phyloP scores from a whole-genome alignment of 1,140 invertebrate species.

The Aplysia californica region DNA sequence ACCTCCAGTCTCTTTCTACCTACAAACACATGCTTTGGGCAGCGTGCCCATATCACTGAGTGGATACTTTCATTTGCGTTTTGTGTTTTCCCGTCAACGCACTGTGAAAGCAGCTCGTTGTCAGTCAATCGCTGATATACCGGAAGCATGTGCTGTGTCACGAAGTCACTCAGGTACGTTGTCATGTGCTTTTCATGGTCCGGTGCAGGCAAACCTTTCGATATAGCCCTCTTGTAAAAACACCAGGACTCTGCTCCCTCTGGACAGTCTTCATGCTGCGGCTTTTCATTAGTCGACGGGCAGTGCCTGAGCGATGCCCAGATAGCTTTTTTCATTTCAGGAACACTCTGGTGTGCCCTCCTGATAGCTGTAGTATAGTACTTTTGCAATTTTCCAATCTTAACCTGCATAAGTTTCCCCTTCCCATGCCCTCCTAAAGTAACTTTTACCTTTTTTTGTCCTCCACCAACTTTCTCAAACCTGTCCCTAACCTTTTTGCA shows the following conservation, averaged over 20 bases:
- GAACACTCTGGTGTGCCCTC: not conserved
- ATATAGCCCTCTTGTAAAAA: slow-evolving; percentile 21
- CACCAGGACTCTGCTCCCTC: slow-evolving; percentile 16
- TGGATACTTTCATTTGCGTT: slow-evolving; percentile 19
- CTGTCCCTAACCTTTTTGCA: too few relatives aligned
- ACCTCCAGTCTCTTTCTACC: not conserved
- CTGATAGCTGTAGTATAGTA: slow-evolving; percentile 10
- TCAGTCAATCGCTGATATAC: slow-evolving; percentile 6
- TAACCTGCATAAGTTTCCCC: not conserved
- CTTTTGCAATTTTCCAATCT: not conserved
- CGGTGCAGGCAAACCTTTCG: not conserved
- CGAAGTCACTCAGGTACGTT: not conserved
- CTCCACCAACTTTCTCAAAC: too few relatives aligned
- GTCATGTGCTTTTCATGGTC: not conserved
- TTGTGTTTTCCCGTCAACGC: slow-evolving; percentile 2
- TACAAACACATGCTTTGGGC: slow-evolving; percentile 17
- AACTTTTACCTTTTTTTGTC: too few relatives aligned
- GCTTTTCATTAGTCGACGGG: slow-evolving; percentile 2
- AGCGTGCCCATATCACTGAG: slow-evolving; percentile 12
- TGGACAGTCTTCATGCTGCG: slow-evolving; percentile 10
- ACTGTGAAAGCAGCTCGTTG: not conserved
- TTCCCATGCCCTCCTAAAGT: too few relatives aligned
- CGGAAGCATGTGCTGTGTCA: not conserved
- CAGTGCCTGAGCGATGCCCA: slow-evolving; percentile 18
- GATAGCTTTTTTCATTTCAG: slow-evolving; percentile 15